These are phyloP conservation scores for Danionella dracula DNA, from an alignment of 2,797 vertebrate species.

Conservation along the genomic window DNA sequence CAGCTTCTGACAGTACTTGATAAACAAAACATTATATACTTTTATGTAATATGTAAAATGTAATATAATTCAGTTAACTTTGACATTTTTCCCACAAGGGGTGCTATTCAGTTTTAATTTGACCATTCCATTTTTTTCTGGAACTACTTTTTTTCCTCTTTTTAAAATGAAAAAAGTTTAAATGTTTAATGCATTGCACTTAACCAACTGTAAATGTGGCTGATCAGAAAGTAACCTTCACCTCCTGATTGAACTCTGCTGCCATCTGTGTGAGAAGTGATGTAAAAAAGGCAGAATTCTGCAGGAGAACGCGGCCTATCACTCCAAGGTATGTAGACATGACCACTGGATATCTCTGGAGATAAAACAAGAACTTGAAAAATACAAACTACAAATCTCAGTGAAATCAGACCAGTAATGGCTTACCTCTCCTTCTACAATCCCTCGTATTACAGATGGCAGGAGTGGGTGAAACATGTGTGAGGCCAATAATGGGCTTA, in stretches of 20 bases:
- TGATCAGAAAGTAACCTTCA: conserved; percentile 48
- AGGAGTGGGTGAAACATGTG: conserved; percentile 91
- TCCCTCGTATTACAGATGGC: conserved; percentile 83
- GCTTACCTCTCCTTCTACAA: conserved; percentile 91
- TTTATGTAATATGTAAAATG: too few species aligned
- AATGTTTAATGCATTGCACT: neutral
- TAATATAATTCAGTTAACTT: too few species aligned
- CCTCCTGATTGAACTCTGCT: conserved; percentile 84
- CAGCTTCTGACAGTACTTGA: too few species aligned
- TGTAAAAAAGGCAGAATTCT: conserved; percentile 90
- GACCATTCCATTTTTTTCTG: too few species aligned
- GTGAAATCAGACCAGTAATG: neutral
- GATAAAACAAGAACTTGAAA: conserved; percentile 9
- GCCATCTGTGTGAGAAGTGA: conserved; percentile 88
- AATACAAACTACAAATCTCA: neutral
- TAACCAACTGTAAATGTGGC: neutral
- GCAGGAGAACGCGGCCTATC: conserved; percentile 85
- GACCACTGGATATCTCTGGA: conserved; percentile 87
- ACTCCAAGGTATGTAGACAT: conserved; percentile 95
- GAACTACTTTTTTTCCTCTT: too few species aligned
- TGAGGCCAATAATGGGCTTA: conserved; percentile 81
- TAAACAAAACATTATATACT: too few species aligned
- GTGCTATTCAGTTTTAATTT: too few species aligned
- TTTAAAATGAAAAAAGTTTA: too few species aligned
- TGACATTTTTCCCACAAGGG: too few species aligned